Base-by-base conservation (phyloP, 1,140 invertebrate genomes). In the Sycophila sp. region DNA sequence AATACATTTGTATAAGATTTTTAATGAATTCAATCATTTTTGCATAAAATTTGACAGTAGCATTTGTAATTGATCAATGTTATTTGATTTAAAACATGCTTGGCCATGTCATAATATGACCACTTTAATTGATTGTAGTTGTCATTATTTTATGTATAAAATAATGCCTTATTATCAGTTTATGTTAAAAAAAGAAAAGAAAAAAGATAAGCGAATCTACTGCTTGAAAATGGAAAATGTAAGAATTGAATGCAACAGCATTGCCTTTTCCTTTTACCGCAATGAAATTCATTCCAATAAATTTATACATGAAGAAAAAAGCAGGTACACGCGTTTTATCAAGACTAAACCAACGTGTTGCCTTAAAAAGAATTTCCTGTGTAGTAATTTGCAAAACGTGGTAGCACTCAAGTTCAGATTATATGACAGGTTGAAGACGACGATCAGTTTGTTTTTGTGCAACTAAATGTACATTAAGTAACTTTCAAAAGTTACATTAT, bases 281-380 rank as follows among this genome's bases (percentile, higher is more conserved):
- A 4, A 32, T 55, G n/a, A 55, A 55, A 28, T 53, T 53, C 24
- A 24, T 47, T 47, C 15, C 1, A 17, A 47, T 6, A 47, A 19
- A 3, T 22, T 22, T 2, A 40, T 10, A 40, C 11, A 40, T 10
- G 4, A 40, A 10, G n/a, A 40, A 40, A 22, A 11, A 47, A 17
- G n/a, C 32, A 69, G 26, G 36, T 63, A 55, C 36, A 65, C 69
- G 40, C 22, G 51, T 72, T 73, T 73, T 73, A 64, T 77, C 49
- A 71, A 76, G 76, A 79, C 72, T 79, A 76, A 64, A 79, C 73
- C 75, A 75, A 75, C 67, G 71, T 77, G 72, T 75, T 79, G 75
- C 75, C 76, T 79, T 78, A 73, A 76, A 69, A 73, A 77, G 47
- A 69, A 74, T 66, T 69, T 76, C 73, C 63, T 72, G 63, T 42